phyloP scores from a whole-genome alignment of 2,797 vertebrate genomes.

The Molossus alvarezi region DNA sequence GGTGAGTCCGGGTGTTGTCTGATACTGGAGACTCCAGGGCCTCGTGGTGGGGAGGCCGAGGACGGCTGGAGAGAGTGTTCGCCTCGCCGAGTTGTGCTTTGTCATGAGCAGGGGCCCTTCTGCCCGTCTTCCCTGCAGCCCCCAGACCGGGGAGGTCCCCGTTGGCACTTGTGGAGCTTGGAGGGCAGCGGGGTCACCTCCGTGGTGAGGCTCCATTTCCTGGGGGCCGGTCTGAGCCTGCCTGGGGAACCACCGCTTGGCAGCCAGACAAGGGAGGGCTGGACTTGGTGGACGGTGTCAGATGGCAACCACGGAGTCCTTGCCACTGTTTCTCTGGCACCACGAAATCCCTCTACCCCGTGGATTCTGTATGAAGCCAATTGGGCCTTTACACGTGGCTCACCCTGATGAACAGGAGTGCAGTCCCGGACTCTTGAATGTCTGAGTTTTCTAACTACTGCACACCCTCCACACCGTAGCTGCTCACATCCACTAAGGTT shows the following conservation, averaged over 20 bases:
- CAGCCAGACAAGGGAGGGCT: neutral
- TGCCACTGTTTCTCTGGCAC: neutral
- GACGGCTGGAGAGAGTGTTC: neutral
- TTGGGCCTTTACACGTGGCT: neutral
- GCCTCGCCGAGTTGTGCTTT: neutral
- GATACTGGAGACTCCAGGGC: neutral
- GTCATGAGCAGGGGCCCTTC: neutral
- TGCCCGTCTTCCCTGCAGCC: neutral
- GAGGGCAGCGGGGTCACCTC: neutral
- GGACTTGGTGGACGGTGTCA: neutral
- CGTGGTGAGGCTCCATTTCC: neutral
- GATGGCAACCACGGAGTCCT: neutral
- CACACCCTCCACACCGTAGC: neutral
- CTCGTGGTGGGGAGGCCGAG: neutral
- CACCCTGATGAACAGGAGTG: neutral
- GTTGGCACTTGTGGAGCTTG: neutral
- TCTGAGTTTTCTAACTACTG: neutral
- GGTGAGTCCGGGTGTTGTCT: neutral
- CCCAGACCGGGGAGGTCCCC: too few species aligned
- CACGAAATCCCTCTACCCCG: too few species aligned
- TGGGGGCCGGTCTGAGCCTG: neutral
- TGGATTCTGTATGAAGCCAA: neutral
- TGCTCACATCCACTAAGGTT: neutral
- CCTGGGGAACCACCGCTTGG: neutral
- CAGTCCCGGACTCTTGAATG: neutral